Evolutionary conservation across 2,888 invertebrate genomes (phyloP), one percentile per base, ranked within the genome.

Genomic region (Aquatica leii): DNA sequence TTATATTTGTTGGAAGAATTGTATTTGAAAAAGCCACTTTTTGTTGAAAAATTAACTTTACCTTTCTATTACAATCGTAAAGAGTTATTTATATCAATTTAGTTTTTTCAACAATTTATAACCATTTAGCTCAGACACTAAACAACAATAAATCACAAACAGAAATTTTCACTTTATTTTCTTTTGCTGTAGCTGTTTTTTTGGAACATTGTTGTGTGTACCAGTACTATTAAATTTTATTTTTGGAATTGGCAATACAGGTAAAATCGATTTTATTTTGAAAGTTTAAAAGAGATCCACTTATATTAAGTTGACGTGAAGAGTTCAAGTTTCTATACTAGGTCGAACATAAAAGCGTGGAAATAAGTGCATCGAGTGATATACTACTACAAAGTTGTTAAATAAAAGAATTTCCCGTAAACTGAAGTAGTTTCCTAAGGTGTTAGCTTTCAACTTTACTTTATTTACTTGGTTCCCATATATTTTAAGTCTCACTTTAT

Each of bases 251-350:
- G 48, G 46, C 46, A 56, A 48, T 34, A 21, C 34, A 35, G 43
- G 41, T 41, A 20, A 59, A 59, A 59, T 59, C 52, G 43, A 59
- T 51, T 59, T 59, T 51, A 50, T 31, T 41, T 43, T 51, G 31
- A 31, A 59, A 59, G 34, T 58, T 58, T 51, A 40, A 24, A 56
- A 34, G 49, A 52, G 43, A 35, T 21, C 18, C 52, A 59, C 52
- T 59, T 59, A 59, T 14, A 52, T 52, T 43, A 43, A 52, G 50
- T 50, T 50, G 59, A 52, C 12, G 34, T 43, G 51, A 58, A 43
- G 52, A 41, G 43, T 43, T 43, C 59, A 50, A 58, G 58, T 52
- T 59, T 59, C 59, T 52, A 43, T 59, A 52, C 59, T 59, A 43
- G 59, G 21, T 59, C 59, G 46, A 31, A 35, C 37, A 40, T 52